Evolutionary conservation across 2,797 vertebrate species (phyloP).

Genomic region (Loris lydekkerianus): DNA sequence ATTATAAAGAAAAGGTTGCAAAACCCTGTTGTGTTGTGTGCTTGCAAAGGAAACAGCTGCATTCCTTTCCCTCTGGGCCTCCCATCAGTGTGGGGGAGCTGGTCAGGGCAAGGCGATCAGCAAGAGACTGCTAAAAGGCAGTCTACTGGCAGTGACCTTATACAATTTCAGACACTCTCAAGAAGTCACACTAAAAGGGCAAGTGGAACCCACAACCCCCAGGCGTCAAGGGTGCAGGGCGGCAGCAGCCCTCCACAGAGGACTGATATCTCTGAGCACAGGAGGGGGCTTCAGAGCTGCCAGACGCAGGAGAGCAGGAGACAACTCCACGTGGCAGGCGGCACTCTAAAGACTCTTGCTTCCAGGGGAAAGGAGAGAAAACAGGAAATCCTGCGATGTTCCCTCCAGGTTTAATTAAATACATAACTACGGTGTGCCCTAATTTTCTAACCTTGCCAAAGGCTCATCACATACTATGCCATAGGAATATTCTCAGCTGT

Average conservation of each 20-base stretch:
- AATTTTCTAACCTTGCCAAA: slow-evolving; percentile 59
- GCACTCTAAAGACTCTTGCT: not conserved
- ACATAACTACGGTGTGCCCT: not conserved
- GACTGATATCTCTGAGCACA: not conserved
- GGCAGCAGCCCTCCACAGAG: not conserved
- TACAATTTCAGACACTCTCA: not conserved
- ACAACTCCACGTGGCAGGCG: not conserved
- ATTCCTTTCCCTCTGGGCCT: not conserved
- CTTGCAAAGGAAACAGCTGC: not conserved
- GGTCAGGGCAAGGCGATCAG: not conserved
- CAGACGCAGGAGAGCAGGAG: not conserved
- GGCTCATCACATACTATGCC: not conserved
- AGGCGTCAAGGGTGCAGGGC: not conserved
- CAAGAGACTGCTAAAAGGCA: not conserved
- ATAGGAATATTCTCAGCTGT: not conserved
- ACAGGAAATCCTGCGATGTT: not conserved
- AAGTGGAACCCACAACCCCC: not conserved
- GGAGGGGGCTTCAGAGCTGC: not conserved
- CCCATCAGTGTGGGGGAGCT: not conserved
- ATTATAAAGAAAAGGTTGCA: not conserved
- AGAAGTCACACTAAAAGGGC: not conserved
- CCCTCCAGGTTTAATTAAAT: slow-evolving; percentile 31
- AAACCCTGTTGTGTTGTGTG: not conserved
- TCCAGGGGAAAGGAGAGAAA: not conserved
- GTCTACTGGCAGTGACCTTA: not conserved